A percentile compares a stretch with the other conserved stretches of the same genome.
Conservation (phyloP, 2,888 invertebrate species). For the Thecophora atra region DNA sequence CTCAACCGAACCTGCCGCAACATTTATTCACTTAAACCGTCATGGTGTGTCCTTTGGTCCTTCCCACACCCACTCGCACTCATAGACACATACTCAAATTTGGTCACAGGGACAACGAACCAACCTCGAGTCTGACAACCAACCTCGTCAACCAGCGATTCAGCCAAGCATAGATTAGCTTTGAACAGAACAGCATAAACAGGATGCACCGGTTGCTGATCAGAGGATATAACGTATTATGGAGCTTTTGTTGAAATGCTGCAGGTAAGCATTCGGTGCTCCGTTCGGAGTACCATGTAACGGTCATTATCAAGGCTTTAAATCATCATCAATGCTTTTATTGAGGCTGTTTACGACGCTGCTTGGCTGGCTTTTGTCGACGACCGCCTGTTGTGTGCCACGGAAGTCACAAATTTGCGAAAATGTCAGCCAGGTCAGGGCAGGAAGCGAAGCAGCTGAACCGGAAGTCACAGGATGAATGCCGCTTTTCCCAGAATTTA, state of each 20-base stretch:
- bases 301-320: background rate
- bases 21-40: background rate
- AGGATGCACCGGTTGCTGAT: constrained; percentile 48
- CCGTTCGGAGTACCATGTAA: no score
- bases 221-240: constrained; percentile 59
- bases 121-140: no score
- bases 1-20: background rate
- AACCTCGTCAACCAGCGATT: background rate
- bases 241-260: constrained; percentile 51
- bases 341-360: background rate
- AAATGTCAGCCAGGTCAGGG: constrained; percentile 32
- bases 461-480: constrained; percentile 13
- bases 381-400: background rate
- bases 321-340: background rate
- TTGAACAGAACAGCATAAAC: background rate
- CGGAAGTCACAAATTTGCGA: constrained; percentile 39
- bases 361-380: background rate
- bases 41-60: background rate
- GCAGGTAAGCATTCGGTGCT: constrained; percentile 5
- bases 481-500: constrained; percentile 7
- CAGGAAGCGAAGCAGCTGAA: constrained; percentile 23
- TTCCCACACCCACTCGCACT: background rate
- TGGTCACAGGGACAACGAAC: no score
- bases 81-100: constrained; percentile 12
- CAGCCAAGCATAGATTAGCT: constrained; percentile 3